Percentiles rank a stretch among this genome's conserved stretches.
phyloP scores from a whole-genome alignment of 2,797 vertebrate species.

The Bryconaethiops microstoma region DNA sequence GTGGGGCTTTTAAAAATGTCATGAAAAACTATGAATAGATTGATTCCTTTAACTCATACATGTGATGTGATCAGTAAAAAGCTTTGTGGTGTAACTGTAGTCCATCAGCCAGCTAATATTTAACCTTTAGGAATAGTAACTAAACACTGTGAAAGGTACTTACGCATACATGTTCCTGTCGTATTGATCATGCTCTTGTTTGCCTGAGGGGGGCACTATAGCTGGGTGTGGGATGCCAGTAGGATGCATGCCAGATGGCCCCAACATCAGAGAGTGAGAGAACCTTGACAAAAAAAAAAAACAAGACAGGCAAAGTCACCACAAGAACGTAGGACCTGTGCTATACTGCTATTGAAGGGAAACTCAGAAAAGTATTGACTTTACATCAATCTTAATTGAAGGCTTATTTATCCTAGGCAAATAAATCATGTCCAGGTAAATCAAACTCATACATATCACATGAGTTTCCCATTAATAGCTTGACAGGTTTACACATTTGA shows the following conservation, averaged over 20 bases:
- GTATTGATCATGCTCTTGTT: slow-evolving; percentile 93
- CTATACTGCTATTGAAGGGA: neutral
- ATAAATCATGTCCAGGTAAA: neutral
- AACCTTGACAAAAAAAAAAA: slow-evolving; percentile 80
- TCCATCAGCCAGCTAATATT: too few species aligned
- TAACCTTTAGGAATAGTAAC: too few species aligned
- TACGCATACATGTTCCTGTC: slow-evolving; percentile 89
- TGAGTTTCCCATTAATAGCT: slow-evolving; percentile 12
- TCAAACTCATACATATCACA: neutral
- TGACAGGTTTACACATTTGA: neutral
- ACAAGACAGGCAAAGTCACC: slow-evolving; percentile 20
- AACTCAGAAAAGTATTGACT: neutral
- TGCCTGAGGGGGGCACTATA: slow-evolving; percentile 92
- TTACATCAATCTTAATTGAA: neutral
- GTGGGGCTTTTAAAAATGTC: too few species aligned
- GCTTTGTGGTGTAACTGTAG: too few species aligned
- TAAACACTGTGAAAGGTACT: slow-evolving; percentile 56
- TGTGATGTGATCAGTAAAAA: too few species aligned
- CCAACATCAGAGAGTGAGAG: slow-evolving; percentile 93
- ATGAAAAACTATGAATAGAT: too few species aligned
- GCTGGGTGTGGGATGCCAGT: slow-evolving; percentile 96
- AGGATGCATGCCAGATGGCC: slow-evolving; percentile 90
- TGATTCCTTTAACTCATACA: too few species aligned
- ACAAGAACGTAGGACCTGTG: neutral
- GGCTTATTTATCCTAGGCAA: too few species aligned